Percentiles rank a stretch among this genome's conserved stretches.
Evolutionary conservation across 1,140 invertebrate species (phyloP).

Genomic region (Vanessa atalanta): DNA sequence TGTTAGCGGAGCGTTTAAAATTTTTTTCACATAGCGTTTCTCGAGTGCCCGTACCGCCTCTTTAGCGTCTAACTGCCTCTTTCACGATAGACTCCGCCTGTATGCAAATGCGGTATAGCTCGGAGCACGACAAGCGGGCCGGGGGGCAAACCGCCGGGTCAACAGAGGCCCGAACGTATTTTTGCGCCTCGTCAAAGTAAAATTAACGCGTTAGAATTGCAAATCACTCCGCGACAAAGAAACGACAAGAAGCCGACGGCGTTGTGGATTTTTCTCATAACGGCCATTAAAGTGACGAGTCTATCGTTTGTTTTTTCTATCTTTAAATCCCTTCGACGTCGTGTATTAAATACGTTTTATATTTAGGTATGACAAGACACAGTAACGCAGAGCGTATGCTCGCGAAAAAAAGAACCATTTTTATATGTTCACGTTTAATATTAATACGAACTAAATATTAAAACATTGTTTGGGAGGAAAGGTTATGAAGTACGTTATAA

Average conservation of each 20-base stretch:
- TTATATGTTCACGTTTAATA: neutral
- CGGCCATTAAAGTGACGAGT: conserved; percentile 49
- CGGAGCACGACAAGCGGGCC: conserved; percentile 41
- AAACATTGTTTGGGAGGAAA: conserved; percentile 17
- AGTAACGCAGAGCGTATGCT: neutral
- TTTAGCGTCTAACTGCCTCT: conserved; percentile 61
- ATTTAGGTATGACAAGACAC: neutral
- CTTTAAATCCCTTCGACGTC: conserved; percentile 12
- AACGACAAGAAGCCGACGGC: conserved; percentile 65
- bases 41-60: conserved; percentile 49
- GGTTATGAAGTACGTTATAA: conserved; percentile 14
- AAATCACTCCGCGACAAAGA: conserved; percentile 73
- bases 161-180: conserved; percentile 66
- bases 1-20: conserved; percentile 12
- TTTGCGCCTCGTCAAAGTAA: conserved; percentile 76
- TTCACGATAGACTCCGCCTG: conserved; percentile 63
- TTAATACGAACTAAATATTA: conserved; percentile 21
- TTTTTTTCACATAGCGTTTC: conserved; percentile 37
- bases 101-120: conserved; percentile 68
- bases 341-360: neutral
- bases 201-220: conserved; percentile 78
- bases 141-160: conserved; percentile 49
- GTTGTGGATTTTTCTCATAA: conserved; percentile 73
- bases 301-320: conserved; percentile 45
- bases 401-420: neutral